These are phyloP conservation scores for Ctenicera cuprea DNA, from an alignment of 2,888 invertebrate species.

Conservation along the genomic window DNA sequence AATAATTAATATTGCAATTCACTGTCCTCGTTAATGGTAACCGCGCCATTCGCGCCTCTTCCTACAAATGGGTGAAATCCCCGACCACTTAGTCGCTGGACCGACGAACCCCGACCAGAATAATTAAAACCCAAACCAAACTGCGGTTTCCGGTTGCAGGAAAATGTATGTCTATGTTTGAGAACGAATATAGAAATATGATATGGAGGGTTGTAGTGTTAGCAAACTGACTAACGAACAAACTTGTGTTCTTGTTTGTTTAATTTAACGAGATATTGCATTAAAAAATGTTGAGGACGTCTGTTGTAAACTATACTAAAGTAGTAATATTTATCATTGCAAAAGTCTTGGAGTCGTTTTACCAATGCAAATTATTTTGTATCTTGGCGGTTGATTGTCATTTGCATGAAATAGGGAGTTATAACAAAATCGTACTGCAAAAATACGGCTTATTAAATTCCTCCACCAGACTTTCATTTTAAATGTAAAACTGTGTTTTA, in stretches of 20 bases:
- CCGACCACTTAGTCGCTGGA: slow-evolving; percentile 26
- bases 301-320: too few species aligned
- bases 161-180: slow-evolving; percentile 28
- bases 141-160: slow-evolving; percentile 30
- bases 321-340: too few species aligned
- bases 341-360: neutral
- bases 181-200: slow-evolving; percentile 22
- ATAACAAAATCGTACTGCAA: slow-evolving; percentile 13
- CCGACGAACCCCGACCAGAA: slow-evolving; percentile 29
- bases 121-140: slow-evolving; percentile 35
- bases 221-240: slow-evolving; percentile 14
- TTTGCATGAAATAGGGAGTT: slow-evolving; percentile 41
- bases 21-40: slow-evolving; percentile 20
- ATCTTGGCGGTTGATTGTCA: slow-evolving; percentile 13
- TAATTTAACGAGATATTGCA: too few species aligned
- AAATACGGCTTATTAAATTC: slow-evolving; percentile 59
- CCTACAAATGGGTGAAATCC: slow-evolving; percentile 30
- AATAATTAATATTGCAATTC: slow-evolving; percentile 28
- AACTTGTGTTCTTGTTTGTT: too few species aligned
- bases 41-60: slow-evolving; percentile 27
- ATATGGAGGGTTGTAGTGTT: slow-evolving; percentile 52
- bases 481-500: slow-evolving; percentile 62
- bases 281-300: too few species aligned
- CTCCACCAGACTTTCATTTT: slow-evolving; percentile 53
- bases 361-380: slow-evolving; percentile 4